Conservation (phyloP, 2,113 vertebrate genomes). For the Mugil cephalus region DNA sequence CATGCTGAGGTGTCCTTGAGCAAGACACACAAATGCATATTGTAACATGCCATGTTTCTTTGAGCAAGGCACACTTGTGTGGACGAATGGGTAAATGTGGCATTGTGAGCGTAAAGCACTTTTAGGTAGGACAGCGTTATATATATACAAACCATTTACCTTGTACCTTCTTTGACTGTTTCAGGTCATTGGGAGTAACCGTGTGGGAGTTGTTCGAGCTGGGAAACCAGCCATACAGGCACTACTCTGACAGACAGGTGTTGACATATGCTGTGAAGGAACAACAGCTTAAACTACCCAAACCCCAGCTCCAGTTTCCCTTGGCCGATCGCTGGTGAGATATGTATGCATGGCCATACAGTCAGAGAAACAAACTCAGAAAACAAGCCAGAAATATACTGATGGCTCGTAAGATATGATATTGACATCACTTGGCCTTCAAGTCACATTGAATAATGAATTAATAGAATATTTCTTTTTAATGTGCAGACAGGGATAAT, state of each 20-base stretch:
- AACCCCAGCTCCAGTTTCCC: conserved; percentile 90
- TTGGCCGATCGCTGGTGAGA: conserved; percentile 96
- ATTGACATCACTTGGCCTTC: neutral
- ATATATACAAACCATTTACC: no score
- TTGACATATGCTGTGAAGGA: conserved; percentile 95
- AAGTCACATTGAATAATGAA: conserved; percentile 22
- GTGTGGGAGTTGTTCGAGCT: conserved; percentile 97
- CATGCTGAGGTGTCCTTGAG: no score
- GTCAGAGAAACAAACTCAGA: neutral
- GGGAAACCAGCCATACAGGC: conserved; percentile 93
- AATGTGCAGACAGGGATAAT: no score
- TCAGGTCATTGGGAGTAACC: conserved; percentile 95
- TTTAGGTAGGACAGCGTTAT: no score
- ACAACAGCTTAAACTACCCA: conserved; percentile 96
- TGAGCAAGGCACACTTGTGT: no score
- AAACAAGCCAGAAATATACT: neutral
- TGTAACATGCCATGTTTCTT: no score
- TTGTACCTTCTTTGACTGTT: conserved; percentile 16
- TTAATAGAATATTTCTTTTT: conserved; percentile 1
- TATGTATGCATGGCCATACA: conserved; percentile 8
- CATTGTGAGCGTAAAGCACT: no score
- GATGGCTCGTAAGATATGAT: conserved; percentile 9
- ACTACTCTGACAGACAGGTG: conserved; percentile 95
- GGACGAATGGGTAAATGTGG: no score
- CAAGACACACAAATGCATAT: no score